phyloP scores from a whole-genome alignment of 2,888 invertebrate species.

The Brenthis daphne region DNA sequence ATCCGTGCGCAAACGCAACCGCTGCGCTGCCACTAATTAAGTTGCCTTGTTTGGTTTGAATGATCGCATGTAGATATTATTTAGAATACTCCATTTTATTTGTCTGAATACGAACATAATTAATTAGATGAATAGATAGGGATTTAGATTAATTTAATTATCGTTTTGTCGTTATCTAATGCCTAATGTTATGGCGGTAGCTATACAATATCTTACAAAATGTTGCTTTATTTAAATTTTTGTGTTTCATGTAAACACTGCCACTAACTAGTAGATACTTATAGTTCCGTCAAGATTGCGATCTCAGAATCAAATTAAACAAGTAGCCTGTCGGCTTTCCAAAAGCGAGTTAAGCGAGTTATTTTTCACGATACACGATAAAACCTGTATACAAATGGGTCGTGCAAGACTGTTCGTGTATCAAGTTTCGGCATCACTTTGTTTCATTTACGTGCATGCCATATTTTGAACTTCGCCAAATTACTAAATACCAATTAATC shows the following conservation, averaged over 20 bases:
- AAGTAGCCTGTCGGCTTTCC: slow-evolving; percentile 47
- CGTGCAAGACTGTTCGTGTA: slow-evolving; percentile 43
- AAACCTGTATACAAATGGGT: slow-evolving; percentile 49
- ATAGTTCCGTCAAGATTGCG: slow-evolving; percentile 33
- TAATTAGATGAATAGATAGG: not conserved
- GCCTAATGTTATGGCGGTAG: too few species aligned
- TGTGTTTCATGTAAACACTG: not conserved
- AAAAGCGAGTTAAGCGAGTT: slow-evolving; percentile 46
- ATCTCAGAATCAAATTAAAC: slow-evolving; percentile 45
- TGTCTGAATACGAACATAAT: slow-evolving; percentile 2
- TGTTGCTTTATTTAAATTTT: too few species aligned
- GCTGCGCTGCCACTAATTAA: slow-evolving; percentile 51
- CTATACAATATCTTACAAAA: too few species aligned
- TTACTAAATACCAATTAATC: slow-evolving; percentile 29
- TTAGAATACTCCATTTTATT: slow-evolving; percentile 29
- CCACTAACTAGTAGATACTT: not conserved
- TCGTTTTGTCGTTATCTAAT: too few species aligned
- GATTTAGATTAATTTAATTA: too few species aligned
- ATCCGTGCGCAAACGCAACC: slow-evolving; percentile 59
- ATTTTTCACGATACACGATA: slow-evolving; percentile 58
- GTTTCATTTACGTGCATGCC: slow-evolving; percentile 31
- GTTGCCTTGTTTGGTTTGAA: slow-evolving; percentile 53
- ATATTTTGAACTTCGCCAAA: slow-evolving; percentile 10
- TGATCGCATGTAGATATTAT: slow-evolving; percentile 52
- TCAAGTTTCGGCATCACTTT: slow-evolving; percentile 47